Percentiles rank a stretch among this genome's conserved stretches.
These are phyloP conservation scores for Brachyptera risi DNA, from an alignment of 2,888 invertebrate species.

Conservation along the genomic window DNA sequence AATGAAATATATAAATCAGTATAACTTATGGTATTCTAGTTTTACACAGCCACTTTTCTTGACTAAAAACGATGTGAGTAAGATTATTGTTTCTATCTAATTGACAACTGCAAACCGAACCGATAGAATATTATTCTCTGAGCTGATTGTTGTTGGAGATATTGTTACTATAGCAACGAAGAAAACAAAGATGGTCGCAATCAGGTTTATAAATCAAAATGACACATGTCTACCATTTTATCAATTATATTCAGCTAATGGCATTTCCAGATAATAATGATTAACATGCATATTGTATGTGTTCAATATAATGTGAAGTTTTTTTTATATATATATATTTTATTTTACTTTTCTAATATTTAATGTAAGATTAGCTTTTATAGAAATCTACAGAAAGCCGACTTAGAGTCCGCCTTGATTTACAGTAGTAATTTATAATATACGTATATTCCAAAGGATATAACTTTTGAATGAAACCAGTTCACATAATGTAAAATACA, in stretches of 20 bases:
- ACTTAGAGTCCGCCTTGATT: constrained; percentile 26
- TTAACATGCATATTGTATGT: constrained; percentile 20
- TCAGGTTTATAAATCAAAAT: constrained; percentile 22
- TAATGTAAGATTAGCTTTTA: not conserved
- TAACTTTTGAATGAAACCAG: constrained; percentile 1
- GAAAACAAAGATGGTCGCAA: constrained; percentile 4
- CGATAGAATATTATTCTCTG: constrained; percentile 4
- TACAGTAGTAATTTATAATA: constrained; percentile 25
- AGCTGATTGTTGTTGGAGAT: constrained; percentile 5
- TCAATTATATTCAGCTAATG: constrained; percentile 23
- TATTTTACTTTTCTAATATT: not conserved
- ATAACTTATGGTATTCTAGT: not conserved
- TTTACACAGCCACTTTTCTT: not conserved
- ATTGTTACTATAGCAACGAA: too few species aligned
- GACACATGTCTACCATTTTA: constrained; percentile 25
- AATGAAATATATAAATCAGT: constrained; percentile 19
- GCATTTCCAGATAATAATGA: constrained; percentile 17
- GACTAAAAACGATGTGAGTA: not conserved
- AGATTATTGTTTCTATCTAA: not conserved
- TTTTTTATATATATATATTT: not conserved
- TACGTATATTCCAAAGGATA: not conserved
- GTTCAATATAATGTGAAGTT: not conserved
- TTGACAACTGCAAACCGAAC: constrained; percentile 9
- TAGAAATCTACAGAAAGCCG: not conserved
- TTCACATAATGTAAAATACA: not conserved